These are phyloP conservation scores for Ceratosolen solmsi DNA, from an alignment of 1,140 invertebrate species.

Conservation along the genomic window DNA sequence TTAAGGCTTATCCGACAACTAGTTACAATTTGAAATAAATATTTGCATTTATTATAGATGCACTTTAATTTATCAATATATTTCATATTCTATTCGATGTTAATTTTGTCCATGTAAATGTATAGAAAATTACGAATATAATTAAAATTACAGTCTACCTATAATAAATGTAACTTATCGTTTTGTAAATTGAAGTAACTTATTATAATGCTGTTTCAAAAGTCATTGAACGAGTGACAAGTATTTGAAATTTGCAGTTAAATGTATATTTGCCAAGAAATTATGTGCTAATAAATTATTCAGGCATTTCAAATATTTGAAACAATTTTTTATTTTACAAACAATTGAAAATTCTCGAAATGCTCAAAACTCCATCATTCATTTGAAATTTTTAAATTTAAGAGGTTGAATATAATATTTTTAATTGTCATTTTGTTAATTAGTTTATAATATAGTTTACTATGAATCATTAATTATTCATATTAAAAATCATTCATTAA, in stretches of 20 bases:
- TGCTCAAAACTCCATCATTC: not conserved
- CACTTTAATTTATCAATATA: not conserved
- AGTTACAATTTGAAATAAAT: not conserved
- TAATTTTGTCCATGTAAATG: not conserved
- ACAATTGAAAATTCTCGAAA: not conserved
- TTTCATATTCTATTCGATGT: not conserved
- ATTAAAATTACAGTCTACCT: not conserved
- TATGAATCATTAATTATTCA: not conserved
- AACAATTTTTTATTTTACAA: not conserved
- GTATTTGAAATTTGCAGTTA: not conserved
- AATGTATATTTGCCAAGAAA: not conserved
- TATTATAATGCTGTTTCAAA: not conserved
- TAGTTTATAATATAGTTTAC: slow-evolving; percentile 25
- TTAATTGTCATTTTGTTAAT: slow-evolving; percentile 22
- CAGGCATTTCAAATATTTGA: not conserved
- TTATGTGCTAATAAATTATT: not conserved
- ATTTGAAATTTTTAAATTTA: too few relatives aligned
- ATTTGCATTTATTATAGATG: not conserved
- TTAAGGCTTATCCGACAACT: not conserved
- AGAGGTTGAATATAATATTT: too few relatives aligned
- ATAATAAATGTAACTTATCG: not conserved
- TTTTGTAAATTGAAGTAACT: not conserved
- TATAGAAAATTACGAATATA: slow-evolving; percentile 1
- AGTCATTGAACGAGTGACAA: not conserved
- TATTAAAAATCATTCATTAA: not conserved